phyloP scores from a whole-genome alignment of 2,113 vertebrate genomes.

The Addax nasomaculatus region DNA sequence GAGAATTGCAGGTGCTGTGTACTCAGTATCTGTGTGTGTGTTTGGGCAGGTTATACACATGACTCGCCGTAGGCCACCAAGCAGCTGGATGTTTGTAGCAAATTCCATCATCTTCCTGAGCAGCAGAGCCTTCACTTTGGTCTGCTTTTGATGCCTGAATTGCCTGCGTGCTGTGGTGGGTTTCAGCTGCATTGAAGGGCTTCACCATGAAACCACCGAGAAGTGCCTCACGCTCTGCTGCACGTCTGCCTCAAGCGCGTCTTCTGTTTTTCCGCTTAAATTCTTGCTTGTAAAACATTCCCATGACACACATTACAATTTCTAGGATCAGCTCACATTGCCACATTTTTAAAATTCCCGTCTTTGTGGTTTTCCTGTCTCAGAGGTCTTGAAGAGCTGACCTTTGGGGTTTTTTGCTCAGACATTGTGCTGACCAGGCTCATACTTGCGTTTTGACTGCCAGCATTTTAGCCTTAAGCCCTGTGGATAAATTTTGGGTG shows the following conservation, averaged over 20 bases:
- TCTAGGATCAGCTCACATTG: background rate
- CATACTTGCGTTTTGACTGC: background rate
- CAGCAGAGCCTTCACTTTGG: fast-evolving
- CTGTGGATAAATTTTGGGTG: constrained; percentile 22
- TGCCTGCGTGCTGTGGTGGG: background rate
- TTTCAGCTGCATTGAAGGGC: background rate
- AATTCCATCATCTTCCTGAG: background rate
- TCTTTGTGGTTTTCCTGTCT: constrained; percentile 55
- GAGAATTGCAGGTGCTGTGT: background rate
- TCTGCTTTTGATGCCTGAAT: background rate
- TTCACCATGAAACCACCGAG: background rate
- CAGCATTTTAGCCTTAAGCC: background rate
- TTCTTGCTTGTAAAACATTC: background rate
- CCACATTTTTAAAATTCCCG: constrained; percentile 49
- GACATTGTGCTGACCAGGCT: constrained; percentile 26
- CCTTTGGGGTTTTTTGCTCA: constrained; percentile 13
- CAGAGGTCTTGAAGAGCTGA: constrained; percentile 8
- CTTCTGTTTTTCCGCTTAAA: background rate
- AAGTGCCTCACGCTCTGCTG: background rate
- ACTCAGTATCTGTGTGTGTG: background rate
- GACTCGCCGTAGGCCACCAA: background rate
- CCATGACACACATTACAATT: background rate
- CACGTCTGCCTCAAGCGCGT: background rate
- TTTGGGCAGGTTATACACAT: background rate
- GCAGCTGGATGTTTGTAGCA: background rate